phyloP scores from a whole-genome alignment of 2,113 vertebrate genomes.

The Nothocercus julius region DNA sequence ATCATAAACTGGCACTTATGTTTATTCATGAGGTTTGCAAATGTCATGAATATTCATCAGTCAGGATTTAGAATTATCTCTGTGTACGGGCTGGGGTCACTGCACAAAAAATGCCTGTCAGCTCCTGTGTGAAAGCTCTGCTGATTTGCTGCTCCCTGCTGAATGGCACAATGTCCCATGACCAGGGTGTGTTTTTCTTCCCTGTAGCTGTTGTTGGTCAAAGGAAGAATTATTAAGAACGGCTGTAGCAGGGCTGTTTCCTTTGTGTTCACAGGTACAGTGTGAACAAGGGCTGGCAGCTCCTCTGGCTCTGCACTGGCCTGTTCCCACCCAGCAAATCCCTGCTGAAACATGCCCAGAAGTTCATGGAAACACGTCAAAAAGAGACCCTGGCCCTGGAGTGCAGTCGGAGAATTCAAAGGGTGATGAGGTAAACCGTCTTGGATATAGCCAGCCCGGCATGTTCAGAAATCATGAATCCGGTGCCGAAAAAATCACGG shows the following conservation, averaged over 20 bases:
- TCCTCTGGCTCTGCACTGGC: constrained; percentile 94
- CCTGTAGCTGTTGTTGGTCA: not conserved
- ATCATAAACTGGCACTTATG: not conserved
- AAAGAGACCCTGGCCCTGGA: constrained; percentile 80
- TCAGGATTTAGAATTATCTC: not conserved
- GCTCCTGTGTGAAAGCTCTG: not conserved
- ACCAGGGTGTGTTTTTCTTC: not conserved
- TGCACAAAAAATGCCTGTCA: not conserved
- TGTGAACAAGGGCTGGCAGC: constrained; percentile 90
- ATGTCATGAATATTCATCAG: not conserved
- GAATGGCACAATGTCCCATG: not conserved
- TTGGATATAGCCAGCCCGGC: not conserved
- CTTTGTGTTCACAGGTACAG: constrained; percentile 82
- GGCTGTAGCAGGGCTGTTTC: not conserved
- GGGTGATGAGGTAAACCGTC: constrained; percentile 83
- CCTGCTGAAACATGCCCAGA: constrained; percentile 86
- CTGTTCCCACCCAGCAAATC: constrained; percentile 89
- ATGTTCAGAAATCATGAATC: not conserved
- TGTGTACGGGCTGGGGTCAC: fast-evolving
- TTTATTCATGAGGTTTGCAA: constrained; percentile 18
- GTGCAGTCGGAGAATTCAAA: constrained; percentile 87
- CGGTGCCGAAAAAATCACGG: not conserved
- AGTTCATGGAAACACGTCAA: constrained; percentile 87
- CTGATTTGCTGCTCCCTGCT: not conserved
- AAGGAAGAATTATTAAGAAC: not conserved